A percentile compares a stretch with the other conserved stretches of the same genome.
Evolutionary conservation across 2,888 invertebrate genomes (phyloP).

Genomic region (Mythimna lalbum): DNA sequence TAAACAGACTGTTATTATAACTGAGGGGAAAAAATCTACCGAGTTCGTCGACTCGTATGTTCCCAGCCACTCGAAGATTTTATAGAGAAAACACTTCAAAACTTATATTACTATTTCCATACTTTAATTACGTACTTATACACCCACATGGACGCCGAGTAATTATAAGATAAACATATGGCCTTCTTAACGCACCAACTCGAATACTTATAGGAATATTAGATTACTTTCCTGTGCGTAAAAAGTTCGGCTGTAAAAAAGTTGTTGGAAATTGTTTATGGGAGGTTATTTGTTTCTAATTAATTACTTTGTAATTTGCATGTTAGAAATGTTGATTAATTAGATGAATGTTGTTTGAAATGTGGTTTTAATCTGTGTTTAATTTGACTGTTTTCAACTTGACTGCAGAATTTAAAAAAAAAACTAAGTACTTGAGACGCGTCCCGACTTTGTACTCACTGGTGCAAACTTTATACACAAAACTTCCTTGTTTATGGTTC

Average conservation of each 20-base stretch:
- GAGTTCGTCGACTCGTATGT: slow-evolving; percentile 85
- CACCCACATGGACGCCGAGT: slow-evolving; percentile 79
- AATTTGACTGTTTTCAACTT: slow-evolving; percentile 22
- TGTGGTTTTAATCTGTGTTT: slow-evolving; percentile 38
- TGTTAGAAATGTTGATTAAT: slow-evolving; percentile 42
- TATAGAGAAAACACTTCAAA: slow-evolving; percentile 90
- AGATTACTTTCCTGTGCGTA: slow-evolving; percentile 77
- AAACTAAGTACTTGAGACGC: too few relatives aligned
- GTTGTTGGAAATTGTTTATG: slow-evolving; percentile 39
- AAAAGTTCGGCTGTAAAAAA: slow-evolving; percentile 53
- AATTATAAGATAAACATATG: slow-evolving; percentile 88
- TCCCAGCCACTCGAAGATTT: slow-evolving; percentile 88
- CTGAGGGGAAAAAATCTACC: slow-evolving; percentile 79
- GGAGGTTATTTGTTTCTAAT: slow-evolving; percentile 46
- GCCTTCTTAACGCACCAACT: slow-evolving; percentile 77
- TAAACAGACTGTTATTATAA: slow-evolving; percentile 87
- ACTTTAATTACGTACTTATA: slow-evolving; percentile 86
- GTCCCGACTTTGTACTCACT: too few relatives aligned
- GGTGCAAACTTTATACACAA: too few relatives aligned
- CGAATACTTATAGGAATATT: slow-evolving; percentile 76
- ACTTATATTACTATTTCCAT: slow-evolving; percentile 90
- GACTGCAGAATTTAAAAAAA: neutral
- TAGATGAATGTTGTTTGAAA: slow-evolving; percentile 40
- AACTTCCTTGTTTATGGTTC: too few relatives aligned
- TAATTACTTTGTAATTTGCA: slow-evolving; percentile 49